Evolutionary conservation across 2,113 vertebrate species (phyloP).

Genomic region (Physeter macrocephalus): DNA sequence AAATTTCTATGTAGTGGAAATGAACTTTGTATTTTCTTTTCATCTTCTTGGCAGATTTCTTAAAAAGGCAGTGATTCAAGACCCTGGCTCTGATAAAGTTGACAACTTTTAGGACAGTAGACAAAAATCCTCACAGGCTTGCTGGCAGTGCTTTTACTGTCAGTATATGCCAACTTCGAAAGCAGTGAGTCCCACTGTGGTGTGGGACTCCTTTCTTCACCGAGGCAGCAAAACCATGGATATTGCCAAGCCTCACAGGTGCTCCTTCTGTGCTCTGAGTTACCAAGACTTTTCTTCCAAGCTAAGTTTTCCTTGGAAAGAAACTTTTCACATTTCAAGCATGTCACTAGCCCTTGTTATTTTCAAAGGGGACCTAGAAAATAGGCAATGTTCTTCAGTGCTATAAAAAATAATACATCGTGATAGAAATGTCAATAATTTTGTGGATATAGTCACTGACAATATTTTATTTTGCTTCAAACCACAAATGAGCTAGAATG

Average conservation of each 20-base stretch:
- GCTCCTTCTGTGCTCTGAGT: not conserved
- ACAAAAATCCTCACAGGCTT: not conserved
- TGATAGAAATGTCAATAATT: not conserved
- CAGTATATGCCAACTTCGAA: not conserved
- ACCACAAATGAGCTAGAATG: not conserved
- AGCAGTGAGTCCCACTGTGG: not conserved
- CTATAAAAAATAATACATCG: not conserved
- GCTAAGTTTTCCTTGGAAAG: not conserved
- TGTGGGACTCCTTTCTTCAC: not conserved
- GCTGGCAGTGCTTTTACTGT: not conserved
- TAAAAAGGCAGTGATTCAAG: constrained; percentile 7
- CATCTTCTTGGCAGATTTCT: constrained; percentile 6
- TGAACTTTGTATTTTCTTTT: not conserved
- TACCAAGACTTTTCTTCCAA: not conserved
- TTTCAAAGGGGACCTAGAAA: not conserved
- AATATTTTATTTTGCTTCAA: not conserved
- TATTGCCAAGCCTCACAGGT: constrained; percentile 14
- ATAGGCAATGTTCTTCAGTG: not conserved
- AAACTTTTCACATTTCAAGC: not conserved
- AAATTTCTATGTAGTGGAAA: not conserved
- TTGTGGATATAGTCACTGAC: not conserved
- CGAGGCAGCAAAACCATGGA: not conserved
- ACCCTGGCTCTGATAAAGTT: not conserved
- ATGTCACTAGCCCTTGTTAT: not conserved
- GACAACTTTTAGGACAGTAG: constrained; percentile 19